Evolutionary conservation across 2,113 vertebrate species (phyloP).

Genomic region (Neotoma lepida): DNA sequence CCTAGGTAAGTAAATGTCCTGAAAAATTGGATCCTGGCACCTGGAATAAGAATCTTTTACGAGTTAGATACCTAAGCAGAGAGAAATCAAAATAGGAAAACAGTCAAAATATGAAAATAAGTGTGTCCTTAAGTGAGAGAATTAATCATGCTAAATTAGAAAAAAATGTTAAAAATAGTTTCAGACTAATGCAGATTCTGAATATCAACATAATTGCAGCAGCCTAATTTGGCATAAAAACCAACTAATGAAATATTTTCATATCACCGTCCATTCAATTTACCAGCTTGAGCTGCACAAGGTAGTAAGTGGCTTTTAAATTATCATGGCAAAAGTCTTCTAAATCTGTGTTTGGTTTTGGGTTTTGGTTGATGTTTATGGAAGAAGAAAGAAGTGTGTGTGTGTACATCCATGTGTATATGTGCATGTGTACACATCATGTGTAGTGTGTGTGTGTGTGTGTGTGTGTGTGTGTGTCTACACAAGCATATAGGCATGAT

Average conservation of each 20-base stretch:
- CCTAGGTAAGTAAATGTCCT: slow-evolving; percentile 5
- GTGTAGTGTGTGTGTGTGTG: not conserved
- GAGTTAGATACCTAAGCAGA: not conserved
- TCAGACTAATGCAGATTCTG: slow-evolving; percentile 71
- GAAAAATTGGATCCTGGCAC: not conserved
- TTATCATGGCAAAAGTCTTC: slow-evolving; percentile 57
- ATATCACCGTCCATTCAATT: slow-evolving; percentile 72
- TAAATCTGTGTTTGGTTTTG: not conserved
- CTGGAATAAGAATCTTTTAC: not conserved
- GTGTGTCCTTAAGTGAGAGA: slow-evolving; percentile 60
- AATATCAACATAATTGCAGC: slow-evolving; percentile 70
- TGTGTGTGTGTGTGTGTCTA: not conserved
- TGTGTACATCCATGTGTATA: not conserved
- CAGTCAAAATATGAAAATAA: slow-evolving; percentile 56
- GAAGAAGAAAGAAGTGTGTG: not conserved
- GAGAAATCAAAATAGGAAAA: slow-evolving; percentile 28
- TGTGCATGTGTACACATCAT: not conserved
- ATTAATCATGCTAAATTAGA: slow-evolving; percentile 76
- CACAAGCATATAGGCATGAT: not conserved
- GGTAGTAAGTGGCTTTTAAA: slow-evolving; percentile 71
- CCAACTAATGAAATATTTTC: slow-evolving; percentile 77
- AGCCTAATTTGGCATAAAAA: slow-evolving; percentile 78
- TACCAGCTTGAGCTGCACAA: slow-evolving; percentile 63
- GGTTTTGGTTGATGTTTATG: not conserved
- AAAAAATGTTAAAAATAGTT: slow-evolving; percentile 77